These are phyloP conservation scores for Polymixis flavicincta DNA, from an alignment of 2,888 invertebrate genomes.

Conservation along the genomic window DNA sequence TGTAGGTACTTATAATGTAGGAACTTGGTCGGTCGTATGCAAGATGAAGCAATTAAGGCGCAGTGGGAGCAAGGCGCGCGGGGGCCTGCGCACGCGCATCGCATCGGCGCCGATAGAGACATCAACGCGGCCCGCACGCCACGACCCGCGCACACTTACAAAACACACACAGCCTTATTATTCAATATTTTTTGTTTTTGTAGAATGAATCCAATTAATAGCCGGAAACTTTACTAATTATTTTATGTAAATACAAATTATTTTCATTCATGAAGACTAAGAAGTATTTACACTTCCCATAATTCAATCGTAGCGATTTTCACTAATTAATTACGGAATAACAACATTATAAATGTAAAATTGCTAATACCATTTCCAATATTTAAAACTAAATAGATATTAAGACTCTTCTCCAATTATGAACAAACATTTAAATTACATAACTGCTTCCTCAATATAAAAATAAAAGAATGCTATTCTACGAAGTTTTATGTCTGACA, in stretches of 20 bases:
- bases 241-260: conserved; percentile 4
- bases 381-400: conserved; percentile 39
- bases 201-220: conserved; percentile 7
- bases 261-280: conserved; percentile 10
- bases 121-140: conserved; percentile 82
- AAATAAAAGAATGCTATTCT: conserved; percentile 83
- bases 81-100: conserved; percentile 84
- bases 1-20: conserved; percentile 78
- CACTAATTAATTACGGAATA: not conserved
- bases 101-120: conserved; percentile 88
- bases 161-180: conserved; percentile 50
- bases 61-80: conserved; percentile 78
- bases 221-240: not conserved
- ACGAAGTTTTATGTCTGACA: conserved; percentile 85
- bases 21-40: conserved; percentile 84
- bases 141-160: conserved; percentile 61
- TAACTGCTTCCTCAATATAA: conserved; percentile 75
- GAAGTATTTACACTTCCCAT: not conserved
- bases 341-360: conserved; percentile 19
- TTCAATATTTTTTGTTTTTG: conserved; percentile 28
- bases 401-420: conserved; percentile 58
- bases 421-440: conserved; percentile 72
- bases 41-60: conserved; percentile 90
- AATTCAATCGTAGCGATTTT: not conserved
- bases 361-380: conserved; percentile 21